Evolutionary conservation across 2,888 invertebrate species (phyloP).

Genomic region (Hololepta plana): DNA sequence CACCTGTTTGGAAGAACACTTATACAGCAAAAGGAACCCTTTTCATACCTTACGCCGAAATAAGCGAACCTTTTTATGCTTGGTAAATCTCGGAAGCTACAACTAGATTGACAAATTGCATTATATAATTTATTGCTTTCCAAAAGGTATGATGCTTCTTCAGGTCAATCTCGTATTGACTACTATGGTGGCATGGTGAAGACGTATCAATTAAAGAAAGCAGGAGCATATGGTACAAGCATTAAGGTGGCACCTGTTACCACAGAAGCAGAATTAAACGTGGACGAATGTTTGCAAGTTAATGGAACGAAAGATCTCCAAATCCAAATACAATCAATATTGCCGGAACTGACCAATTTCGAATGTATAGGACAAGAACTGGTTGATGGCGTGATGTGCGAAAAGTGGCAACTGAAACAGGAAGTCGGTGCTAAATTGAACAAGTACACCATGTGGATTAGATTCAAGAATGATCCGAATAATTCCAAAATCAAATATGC

Average conservation of each 20-base stretch:
- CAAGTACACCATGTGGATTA: slow-evolving; percentile 78
- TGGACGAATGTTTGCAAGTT: slow-evolving; percentile 63
- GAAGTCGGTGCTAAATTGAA: slow-evolving; percentile 63
- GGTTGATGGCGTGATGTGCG: slow-evolving; percentile 48
- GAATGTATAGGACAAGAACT: slow-evolving; percentile 46
- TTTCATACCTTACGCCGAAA: slow-evolving; percentile 84
- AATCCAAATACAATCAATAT: slow-evolving; percentile 53
- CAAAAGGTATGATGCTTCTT: slow-evolving; percentile 48
- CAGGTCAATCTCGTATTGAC: slow-evolving; percentile 72
- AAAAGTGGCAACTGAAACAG: slow-evolving; percentile 60
- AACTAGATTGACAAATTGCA: too few species aligned
- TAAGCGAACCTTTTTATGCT: slow-evolving; percentile 77
- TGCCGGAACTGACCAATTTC: slow-evolving; percentile 69
- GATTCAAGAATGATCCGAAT: slow-evolving; percentile 42
- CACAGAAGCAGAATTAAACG: slow-evolving; percentile 51
- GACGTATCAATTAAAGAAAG: slow-evolving; percentile 59
- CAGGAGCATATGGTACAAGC: slow-evolving; percentile 47
- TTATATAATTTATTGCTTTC: too few species aligned
- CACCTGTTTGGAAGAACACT: slow-evolving; percentile 49
- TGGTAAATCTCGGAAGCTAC: slow-evolving; percentile 48
- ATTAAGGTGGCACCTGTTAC: slow-evolving; percentile 76
- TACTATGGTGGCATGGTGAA: slow-evolving; percentile 93
- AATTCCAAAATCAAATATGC: slow-evolving; percentile 30
- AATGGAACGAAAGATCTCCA: slow-evolving; percentile 48
- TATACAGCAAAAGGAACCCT: slow-evolving; percentile 64